phyloP scores from a whole-genome alignment of 2,113 vertebrate species.

The Pantherophis guttatus region DNA sequence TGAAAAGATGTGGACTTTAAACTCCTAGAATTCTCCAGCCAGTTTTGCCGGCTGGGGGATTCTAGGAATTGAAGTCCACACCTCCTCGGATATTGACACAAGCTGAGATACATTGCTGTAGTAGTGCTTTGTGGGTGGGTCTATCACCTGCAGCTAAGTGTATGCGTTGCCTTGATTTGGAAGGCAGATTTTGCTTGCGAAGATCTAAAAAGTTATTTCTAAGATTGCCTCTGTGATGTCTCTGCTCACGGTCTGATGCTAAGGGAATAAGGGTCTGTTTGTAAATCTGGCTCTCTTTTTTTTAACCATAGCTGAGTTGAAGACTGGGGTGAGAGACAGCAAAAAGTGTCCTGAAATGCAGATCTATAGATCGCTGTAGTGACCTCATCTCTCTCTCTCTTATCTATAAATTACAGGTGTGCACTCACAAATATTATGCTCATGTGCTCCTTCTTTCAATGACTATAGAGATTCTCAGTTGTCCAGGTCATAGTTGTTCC shows the following conservation, averaged over 20 bases:
- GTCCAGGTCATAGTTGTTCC: no score
- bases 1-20: not conserved
- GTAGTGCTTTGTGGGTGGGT: not conserved
- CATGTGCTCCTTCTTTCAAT: no score
- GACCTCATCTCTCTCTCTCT: no score
- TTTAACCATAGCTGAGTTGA: not conserved
- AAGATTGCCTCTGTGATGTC: not conserved
- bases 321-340: not conserved
- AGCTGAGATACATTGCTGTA: not conserved
- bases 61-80: not conserved
- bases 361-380: not conserved
- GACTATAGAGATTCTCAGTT: no score
- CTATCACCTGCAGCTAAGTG: not conserved
- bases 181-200: not conserved
- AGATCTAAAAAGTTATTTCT: not conserved
- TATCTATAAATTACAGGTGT: not conserved
- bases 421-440: not conserved
- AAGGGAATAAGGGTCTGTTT: not conserved
- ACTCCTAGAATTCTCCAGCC: not conserved
- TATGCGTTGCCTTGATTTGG: not conserved
- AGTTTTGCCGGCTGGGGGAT: not conserved
- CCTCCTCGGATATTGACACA: not conserved
- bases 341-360: not conserved
- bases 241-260: not conserved
- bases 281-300: not conserved